These are phyloP conservation scores for Falco punctatus DNA, from an alignment of 2,113 vertebrate species.

Conservation along the genomic window DNA sequence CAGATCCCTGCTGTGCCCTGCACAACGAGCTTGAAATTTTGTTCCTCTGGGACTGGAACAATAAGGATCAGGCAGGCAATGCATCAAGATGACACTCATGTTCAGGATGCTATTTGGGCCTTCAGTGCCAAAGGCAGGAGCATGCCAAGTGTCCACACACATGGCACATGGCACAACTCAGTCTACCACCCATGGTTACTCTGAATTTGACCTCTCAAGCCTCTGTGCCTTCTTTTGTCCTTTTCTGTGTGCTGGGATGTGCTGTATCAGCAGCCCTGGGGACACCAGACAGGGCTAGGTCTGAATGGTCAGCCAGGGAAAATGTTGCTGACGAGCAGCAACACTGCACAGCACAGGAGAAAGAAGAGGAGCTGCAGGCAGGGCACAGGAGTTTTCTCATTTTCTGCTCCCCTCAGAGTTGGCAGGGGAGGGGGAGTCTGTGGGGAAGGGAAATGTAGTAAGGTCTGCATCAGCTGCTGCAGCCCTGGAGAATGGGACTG, in stretches of 20 bases:
- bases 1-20: neutral
- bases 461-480: neutral
- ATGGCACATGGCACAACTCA: neutral
- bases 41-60: neutral
- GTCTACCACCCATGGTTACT: rapidly evolving
- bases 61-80: neutral
- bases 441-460: neutral
- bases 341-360: rapidly evolving
- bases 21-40: neutral
- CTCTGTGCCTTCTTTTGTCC: neutral
- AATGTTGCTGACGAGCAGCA: neutral
- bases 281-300: neutral
- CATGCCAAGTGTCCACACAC: neutral
- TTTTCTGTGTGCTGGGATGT: neutral
- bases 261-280: neutral
- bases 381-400: neutral
- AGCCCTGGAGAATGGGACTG: neutral
- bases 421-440: neutral
- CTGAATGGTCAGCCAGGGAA: neutral
- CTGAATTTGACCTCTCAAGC: neutral
- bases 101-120: neutral
- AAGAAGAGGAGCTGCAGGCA: neutral
- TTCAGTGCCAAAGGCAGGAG: neutral
- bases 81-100: neutral
- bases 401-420: neutral